Percentiles rank a stretch among this genome's conserved stretches.
Conservation (phyloP, 2,797 vertebrate genomes). For the Masticophis lateralis region DNA sequence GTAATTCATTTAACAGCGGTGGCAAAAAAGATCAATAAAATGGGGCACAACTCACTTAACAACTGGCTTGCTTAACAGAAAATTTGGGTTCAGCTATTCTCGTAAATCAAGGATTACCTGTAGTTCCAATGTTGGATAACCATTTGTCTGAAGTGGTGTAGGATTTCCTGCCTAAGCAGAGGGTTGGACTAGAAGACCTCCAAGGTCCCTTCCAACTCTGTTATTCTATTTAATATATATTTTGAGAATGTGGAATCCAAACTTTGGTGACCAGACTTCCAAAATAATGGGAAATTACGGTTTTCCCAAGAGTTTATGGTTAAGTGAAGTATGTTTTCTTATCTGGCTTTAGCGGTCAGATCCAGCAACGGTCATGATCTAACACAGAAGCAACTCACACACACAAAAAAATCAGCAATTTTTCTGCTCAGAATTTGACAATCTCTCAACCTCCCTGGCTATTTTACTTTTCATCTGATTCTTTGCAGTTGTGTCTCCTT, state of each 20-base stretch:
- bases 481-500: background rate
- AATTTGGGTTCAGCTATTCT: background rate
- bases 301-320: background rate
- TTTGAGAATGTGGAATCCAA: background rate
- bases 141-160: too few species aligned
- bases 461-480: background rate
- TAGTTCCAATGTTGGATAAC: background rate
- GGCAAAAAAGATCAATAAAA: background rate
- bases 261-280: background rate
- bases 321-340: background rate
- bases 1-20: background rate
- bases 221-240: too few species aligned
- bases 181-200: too few species aligned
- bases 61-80: background rate
- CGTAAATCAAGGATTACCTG: background rate
- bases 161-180: too few species aligned
- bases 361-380: background rate
- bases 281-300: background rate
- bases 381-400: background rate
- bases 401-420: background rate
- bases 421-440: background rate
- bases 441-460: too few species aligned
- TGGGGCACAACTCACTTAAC: background rate
- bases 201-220: too few species aligned
- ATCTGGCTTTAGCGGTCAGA: background rate